These are phyloP conservation scores for Aquatica leii DNA, from an alignment of 2,888 invertebrate species.

Conservation along the genomic window DNA sequence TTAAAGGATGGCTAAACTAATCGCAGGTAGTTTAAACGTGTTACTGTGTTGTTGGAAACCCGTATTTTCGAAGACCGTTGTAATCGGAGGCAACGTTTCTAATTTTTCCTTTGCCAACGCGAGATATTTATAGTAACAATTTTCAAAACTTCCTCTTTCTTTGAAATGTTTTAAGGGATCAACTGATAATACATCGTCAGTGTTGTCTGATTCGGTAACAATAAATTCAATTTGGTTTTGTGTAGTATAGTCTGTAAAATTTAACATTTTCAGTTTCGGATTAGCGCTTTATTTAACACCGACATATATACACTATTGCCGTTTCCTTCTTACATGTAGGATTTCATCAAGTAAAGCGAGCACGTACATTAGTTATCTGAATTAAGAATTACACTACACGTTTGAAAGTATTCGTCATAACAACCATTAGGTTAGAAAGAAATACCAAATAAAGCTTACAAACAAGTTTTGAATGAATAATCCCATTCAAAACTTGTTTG, in stretches of 20 bases:
- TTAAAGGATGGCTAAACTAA: slow-evolving; percentile 16
- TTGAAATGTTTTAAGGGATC: not conserved
- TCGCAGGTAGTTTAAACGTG: slow-evolving; percentile 10
- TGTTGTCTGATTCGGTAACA: not conserved
- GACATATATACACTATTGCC: too few relatives aligned
- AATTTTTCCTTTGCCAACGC: not conserved
- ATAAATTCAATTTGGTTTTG: not conserved
- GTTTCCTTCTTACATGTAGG: too few relatives aligned
- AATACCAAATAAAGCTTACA: too few relatives aligned
- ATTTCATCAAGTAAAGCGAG: too few relatives aligned
- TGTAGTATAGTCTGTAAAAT: not conserved
- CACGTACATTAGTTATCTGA: too few relatives aligned
- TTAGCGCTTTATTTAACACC: too few relatives aligned
- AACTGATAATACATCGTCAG: not conserved
- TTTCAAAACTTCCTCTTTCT: slow-evolving; percentile 2
- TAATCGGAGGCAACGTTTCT: not conserved
- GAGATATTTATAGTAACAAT: not conserved
- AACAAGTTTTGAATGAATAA: too few relatives aligned
- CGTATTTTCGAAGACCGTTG: not conserved
- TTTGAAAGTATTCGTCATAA: too few relatives aligned
- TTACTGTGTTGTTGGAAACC: not conserved
- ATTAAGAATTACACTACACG: too few relatives aligned
- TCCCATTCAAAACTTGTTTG: too few relatives aligned
- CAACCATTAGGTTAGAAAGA: too few relatives aligned
- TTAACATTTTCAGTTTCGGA: too few relatives aligned